Evolutionary conservation across 1,140 invertebrate genomes (phyloP).

Genomic region (Aphelenchoides besseyi): DNA sequence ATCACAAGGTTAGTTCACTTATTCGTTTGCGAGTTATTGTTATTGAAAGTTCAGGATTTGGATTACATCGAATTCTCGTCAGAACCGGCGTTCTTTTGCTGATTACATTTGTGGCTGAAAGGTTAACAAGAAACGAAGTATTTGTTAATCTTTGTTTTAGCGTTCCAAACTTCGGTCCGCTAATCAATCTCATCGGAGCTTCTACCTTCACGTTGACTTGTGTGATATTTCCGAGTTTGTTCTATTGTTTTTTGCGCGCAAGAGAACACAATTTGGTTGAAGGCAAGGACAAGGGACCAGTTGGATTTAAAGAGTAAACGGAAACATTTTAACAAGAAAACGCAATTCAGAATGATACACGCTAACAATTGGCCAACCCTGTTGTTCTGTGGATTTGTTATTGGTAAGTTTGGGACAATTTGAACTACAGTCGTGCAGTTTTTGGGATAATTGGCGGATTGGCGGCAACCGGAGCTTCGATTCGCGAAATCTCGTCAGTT

Average conservation of each 20-base stretch:
- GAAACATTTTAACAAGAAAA: background rate
- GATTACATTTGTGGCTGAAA: conserved; percentile 19
- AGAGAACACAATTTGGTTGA: conserved; percentile 11
- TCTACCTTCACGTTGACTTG: conserved; percentile 24
- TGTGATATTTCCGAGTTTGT: conserved; percentile 26
- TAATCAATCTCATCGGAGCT: conserved; percentile 27
- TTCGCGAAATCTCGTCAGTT: background rate
- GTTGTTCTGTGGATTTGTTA: background rate
- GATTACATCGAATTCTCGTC: conserved; percentile 20
- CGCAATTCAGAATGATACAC: background rate
- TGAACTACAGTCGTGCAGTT: background rate
- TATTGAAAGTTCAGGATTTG: conserved; percentile 29
- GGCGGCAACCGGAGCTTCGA: background rate
- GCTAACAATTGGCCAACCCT: background rate
- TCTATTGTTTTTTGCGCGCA: conserved; percentile 23
- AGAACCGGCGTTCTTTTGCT: conserved; percentile 21
- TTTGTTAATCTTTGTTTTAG: conserved; percentile 30
- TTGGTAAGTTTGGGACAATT: background rate
- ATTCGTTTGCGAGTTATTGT: background rate
- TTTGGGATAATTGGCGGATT: background rate
- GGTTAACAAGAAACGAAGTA: no score
- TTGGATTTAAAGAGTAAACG: conserved; percentile 1
- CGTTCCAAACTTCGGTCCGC: conserved; percentile 19
- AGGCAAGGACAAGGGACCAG: background rate
- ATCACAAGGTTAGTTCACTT: conserved; percentile 10